Evolutionary conservation across 2,888 invertebrate species (phyloP).

Genomic region (Colletes collaris): DNA sequence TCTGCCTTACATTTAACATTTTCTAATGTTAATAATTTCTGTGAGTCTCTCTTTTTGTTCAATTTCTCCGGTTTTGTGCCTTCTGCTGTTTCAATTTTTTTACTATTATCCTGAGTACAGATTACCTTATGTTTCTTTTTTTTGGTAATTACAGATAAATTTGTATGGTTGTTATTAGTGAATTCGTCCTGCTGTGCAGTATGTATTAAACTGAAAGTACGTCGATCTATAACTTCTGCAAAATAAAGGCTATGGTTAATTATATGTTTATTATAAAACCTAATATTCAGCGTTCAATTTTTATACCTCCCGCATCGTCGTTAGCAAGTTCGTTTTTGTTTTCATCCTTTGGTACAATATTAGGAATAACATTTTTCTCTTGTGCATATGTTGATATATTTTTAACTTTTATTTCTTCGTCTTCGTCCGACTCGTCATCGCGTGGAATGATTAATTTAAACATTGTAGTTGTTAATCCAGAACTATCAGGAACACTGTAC

Average conservation of each 20-base stretch:
- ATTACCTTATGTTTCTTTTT: not conserved
- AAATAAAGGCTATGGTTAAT: conserved; percentile 17
- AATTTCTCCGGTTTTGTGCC: not conserved
- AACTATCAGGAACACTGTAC: conserved; percentile 33
- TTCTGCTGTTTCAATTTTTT: not conserved
- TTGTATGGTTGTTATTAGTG: not conserved
- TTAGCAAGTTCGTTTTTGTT: not conserved
- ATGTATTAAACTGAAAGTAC: conserved; percentile 13
- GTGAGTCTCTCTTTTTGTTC: not conserved
- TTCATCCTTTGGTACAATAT: not conserved
- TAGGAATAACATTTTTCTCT: not conserved
- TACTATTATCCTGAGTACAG: too few relatives aligned
- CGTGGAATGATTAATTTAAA: conserved; percentile 71
- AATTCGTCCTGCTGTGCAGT: not conserved
- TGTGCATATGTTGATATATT: not conserved
- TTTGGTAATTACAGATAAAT: not conserved
- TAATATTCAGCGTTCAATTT: not conserved
- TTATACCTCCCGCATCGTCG: conserved; percentile 66
- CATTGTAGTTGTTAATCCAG: conserved; percentile 63
- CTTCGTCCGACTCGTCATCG: conserved; percentile 57
- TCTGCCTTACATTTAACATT: conserved; percentile 66
- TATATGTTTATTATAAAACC: not conserved
- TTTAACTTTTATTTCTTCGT: conserved; percentile 22
- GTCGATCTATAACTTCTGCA: conserved; percentile 59
- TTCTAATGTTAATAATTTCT: conserved; percentile 57